Evolutionary conservation across 1,140 invertebrate genomes (phyloP).

Genomic region (Thaumetopoea pityocampa): DNA sequence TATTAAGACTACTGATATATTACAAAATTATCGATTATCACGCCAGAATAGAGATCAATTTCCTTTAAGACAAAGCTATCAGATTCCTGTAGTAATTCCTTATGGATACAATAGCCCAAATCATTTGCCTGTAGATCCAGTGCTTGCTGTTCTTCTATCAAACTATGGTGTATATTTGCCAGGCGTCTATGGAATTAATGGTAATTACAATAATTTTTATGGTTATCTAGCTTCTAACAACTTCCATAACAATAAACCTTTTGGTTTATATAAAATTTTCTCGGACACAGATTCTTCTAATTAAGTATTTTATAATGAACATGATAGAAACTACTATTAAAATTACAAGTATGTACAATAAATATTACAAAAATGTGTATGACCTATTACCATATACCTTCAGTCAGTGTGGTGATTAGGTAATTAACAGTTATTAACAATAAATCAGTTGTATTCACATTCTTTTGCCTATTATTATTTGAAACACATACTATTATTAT

Average conservation of each 20-base stretch:
- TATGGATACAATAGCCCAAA: slow-evolving; percentile 71
- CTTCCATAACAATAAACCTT: slow-evolving; percentile 79
- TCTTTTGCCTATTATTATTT: too few relatives aligned
- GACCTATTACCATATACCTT: too few relatives aligned
- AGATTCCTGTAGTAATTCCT: slow-evolving; percentile 19
- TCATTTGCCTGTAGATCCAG: slow-evolving; percentile 76
- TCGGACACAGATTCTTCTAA: slow-evolving; percentile 54
- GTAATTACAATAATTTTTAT: slow-evolving; percentile 74
- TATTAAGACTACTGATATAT: slow-evolving; percentile 37
- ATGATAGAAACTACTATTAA: too few relatives aligned
- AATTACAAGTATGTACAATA: too few relatives aligned
- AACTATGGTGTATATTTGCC: slow-evolving; percentile 79
- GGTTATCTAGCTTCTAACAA: slow-evolving; percentile 78
- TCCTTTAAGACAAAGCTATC: slow-evolving; percentile 17
- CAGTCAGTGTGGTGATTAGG: too few relatives aligned
- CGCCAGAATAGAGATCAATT: slow-evolving; percentile 25
- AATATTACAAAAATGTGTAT: too few relatives aligned
- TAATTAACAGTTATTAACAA: too few relatives aligned
- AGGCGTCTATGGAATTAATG: slow-evolving; percentile 39
- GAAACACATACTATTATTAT: too few relatives aligned
- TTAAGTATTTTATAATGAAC: too few relatives aligned
- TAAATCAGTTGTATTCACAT: too few relatives aligned
- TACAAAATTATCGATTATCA: slow-evolving; percentile 47
- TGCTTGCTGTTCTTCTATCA: slow-evolving; percentile 77
- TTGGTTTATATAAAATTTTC: slow-evolving; percentile 77